A percentile compares a stretch with the other conserved stretches of the same genome.
These are phyloP conservation scores for Blera fallax DNA, from an alignment of 2,888 invertebrate species.

Conservation along the genomic window DNA sequence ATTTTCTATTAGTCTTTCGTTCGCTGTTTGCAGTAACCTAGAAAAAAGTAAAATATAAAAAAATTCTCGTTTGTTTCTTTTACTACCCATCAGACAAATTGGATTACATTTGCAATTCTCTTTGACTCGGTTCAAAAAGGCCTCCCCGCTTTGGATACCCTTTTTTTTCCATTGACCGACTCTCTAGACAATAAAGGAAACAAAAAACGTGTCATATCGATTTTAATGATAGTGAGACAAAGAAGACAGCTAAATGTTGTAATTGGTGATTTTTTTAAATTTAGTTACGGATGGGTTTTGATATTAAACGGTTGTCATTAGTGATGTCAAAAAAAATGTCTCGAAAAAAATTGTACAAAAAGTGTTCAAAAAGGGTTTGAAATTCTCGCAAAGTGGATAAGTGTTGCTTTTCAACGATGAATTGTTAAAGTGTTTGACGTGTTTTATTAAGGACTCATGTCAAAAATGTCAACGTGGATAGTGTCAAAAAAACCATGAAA, in stretches of 20 bases:
- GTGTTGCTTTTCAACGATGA: neutral
- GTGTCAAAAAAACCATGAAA: no score
- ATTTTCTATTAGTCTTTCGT: neutral
- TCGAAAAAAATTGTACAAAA: neutral
- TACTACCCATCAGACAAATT: constrained; percentile 53
- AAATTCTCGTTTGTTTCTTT: constrained; percentile 2
- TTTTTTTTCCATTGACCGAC: constrained; percentile 66
- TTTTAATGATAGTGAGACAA: constrained; percentile 49
- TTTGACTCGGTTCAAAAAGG: constrained; percentile 20
- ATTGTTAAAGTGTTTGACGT: neutral
- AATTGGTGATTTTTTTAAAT: constrained; percentile 60
- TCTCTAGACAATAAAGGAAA: constrained; percentile 41
- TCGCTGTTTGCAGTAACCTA: constrained; percentile 54
- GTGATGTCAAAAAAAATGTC: neutral
- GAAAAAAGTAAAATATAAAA: constrained; percentile 35
- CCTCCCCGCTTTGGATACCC: constrained; percentile 37
- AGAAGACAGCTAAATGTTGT: constrained; percentile 59
- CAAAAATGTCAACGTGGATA: no score
- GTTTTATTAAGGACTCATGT: no score
- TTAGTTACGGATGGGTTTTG: constrained; percentile 49
- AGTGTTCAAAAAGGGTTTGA: neutral
- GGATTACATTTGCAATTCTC: constrained; percentile 60
- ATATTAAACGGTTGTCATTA: constrained; percentile 55
- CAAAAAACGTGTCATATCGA: constrained; percentile 61
- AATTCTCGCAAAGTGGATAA: neutral